Conservation (phyloP, 2,888 invertebrate genomes). For the Mesoligia furuncula region DNA sequence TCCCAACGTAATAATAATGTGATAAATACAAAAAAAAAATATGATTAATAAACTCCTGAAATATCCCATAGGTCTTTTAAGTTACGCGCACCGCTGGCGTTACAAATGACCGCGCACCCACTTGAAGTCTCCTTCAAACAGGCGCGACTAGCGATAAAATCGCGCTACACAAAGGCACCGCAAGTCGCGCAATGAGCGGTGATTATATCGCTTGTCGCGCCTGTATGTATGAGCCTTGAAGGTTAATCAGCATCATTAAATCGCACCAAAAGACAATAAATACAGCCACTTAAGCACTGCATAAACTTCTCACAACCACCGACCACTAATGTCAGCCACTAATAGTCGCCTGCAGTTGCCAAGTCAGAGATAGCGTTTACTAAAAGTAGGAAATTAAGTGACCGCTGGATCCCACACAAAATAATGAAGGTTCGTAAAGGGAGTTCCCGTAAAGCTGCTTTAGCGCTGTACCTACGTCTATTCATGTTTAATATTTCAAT, state of each 20-base stretch:
- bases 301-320: conserved; percentile 25
- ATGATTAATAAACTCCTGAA: too few relatives aligned
- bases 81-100: too few relatives aligned
- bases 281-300: conserved; percentile 1
- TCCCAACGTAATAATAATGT: too few relatives aligned
- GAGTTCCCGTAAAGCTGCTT: conserved; percentile 45
- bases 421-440: conserved; percentile 58
- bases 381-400: conserved; percentile 64
- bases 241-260: conserved; percentile 1
- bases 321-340: conserved; percentile 46
- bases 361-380: conserved; percentile 45
- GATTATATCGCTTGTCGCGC: too few relatives aligned
- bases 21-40: too few relatives aligned
- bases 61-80: too few relatives aligned
- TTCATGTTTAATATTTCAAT: conserved; percentile 55
- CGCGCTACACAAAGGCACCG: too few relatives aligned
- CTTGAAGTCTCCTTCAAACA: too few relatives aligned
- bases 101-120: too few relatives aligned
- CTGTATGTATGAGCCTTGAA: too few relatives aligned
- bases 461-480: conserved; percentile 30
- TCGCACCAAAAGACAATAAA: conserved; percentile 4
- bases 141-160: too few relatives aligned
- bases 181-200: too few relatives aligned
- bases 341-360: conserved; percentile 57
- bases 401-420: conserved; percentile 50